Percentiles rank a stretch among this genome's conserved stretches.
phyloP scores from a whole-genome alignment of 23 tunicate genomes.

The Trididemnum clinides region DNA sequence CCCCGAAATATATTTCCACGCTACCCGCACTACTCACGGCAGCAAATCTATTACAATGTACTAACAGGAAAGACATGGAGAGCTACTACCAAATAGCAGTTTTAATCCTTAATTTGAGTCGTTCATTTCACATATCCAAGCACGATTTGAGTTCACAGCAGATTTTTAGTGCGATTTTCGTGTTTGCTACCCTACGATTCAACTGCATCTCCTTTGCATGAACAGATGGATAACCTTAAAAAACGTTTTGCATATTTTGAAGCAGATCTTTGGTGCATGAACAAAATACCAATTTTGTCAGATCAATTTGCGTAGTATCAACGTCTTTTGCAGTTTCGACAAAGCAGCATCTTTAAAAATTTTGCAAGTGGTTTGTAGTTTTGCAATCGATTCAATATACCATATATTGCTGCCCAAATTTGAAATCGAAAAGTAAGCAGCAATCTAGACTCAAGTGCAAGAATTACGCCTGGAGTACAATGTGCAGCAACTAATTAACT shows the following conservation, averaged over 20 bases:
- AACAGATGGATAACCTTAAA: not conserved
- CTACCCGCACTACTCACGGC: not conserved
- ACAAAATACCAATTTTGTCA: not conserved
- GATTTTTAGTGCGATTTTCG: not conserved
- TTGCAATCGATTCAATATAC: not conserved
- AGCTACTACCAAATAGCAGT: not conserved
- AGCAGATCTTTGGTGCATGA: not conserved
- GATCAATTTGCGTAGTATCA: not conserved
- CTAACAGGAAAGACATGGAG: not conserved
- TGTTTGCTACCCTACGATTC: conserved; percentile 2
- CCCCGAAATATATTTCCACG: not conserved
- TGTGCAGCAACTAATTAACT: no score
- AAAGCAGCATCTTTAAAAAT: not conserved
- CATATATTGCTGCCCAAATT: no score
- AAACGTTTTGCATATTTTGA: not conserved
- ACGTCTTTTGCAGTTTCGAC: not conserved
- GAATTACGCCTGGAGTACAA: no score
- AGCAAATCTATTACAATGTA: not conserved
- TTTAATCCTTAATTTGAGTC: not conserved
- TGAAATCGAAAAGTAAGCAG: no score
- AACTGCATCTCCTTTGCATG: not conserved
- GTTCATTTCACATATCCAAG: not conserved
- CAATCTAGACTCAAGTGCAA: no score
- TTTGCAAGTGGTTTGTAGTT: not conserved
- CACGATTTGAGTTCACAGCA: not conserved